A percentile compares a stretch with the other conserved stretches of the same genome.
phyloP scores from a whole-genome alignment of 2,888 invertebrate genomes.

The Hermaeophaga mercurialis region DNA sequence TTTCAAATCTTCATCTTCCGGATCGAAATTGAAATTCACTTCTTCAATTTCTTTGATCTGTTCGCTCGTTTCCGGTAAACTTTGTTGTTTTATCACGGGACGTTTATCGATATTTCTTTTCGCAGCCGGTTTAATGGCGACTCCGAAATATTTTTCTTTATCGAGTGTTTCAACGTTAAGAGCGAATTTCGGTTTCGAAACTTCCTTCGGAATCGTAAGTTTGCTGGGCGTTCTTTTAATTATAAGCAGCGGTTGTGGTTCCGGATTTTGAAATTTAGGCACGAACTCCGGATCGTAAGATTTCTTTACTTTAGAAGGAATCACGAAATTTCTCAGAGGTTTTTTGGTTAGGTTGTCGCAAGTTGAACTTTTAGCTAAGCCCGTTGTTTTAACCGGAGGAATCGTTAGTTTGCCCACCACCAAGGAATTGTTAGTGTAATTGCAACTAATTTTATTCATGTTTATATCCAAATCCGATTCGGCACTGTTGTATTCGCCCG shows the following conservation, averaged over 20 bases:
- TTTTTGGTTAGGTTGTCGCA: slow-evolving; percentile 36
- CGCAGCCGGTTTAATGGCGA: slow-evolving; percentile 26
- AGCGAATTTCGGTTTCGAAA: slow-evolving; percentile 55
- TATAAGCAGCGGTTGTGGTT: slow-evolving; percentile 53
- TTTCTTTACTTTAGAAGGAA: slow-evolving; percentile 47
- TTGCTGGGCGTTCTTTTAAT: slow-evolving; percentile 58
- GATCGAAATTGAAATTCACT: slow-evolving; percentile 55
- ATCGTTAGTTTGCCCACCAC: slow-evolving; percentile 43
- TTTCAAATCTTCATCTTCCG: slow-evolving; percentile 53
- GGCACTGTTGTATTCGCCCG: slow-evolving; percentile 54
- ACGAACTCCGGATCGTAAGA: slow-evolving; percentile 53
- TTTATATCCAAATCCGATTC: slow-evolving; percentile 51
- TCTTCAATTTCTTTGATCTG: slow-evolving; percentile 36
- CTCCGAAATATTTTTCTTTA: slow-evolving; percentile 57
- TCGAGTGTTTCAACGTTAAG: slow-evolving; percentile 50
- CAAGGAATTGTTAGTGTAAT: slow-evolving; percentile 30
- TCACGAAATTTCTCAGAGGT: slow-evolving; percentile 49
- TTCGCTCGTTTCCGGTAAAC: slow-evolving; percentile 47
- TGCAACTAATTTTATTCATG: slow-evolving; percentile 38
- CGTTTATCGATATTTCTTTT: neutral
- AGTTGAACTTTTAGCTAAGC: slow-evolving; percentile 45
- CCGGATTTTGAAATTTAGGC: slow-evolving; percentile 47
- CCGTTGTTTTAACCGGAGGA: slow-evolving; percentile 24
- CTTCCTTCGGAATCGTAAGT: slow-evolving; percentile 54
- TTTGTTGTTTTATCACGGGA: slow-evolving; percentile 46